A percentile compares a stretch with the other conserved stretches of the same genome.
Evolutionary conservation across 2,797 vertebrate species (phyloP).

Genomic region (Morelia viridis): DNA sequence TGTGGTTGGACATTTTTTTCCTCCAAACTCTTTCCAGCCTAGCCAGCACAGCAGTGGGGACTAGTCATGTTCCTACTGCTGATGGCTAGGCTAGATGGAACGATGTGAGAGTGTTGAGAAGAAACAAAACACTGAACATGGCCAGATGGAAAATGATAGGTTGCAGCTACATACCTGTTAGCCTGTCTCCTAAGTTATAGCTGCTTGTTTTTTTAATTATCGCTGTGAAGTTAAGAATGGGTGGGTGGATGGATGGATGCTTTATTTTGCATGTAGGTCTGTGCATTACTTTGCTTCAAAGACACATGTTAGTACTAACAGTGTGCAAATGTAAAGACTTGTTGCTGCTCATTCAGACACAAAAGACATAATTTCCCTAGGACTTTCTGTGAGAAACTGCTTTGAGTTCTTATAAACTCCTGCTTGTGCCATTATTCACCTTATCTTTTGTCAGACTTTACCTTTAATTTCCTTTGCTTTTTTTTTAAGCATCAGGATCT

Average conservation of each 20-base stretch:
- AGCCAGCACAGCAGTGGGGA: background rate
- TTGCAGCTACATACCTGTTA: background rate
- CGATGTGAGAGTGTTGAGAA: background rate
- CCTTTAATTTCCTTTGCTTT: background rate
- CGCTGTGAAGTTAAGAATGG: background rate
- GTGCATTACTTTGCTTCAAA: background rate
- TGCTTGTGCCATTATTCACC: background rate
- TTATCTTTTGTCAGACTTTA: background rate
- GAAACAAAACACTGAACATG: background rate
- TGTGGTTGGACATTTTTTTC: background rate
- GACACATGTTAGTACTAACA: background rate
- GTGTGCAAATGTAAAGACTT: background rate
- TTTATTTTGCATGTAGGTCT: background rate
- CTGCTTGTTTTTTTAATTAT: background rate
- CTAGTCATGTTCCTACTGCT: background rate
- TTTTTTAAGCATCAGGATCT: background rate
- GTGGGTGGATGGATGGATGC: background rate
- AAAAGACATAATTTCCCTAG: background rate
- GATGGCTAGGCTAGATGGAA: background rate
- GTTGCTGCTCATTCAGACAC: background rate
- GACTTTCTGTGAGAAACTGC: background rate
- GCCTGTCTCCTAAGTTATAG: background rate
- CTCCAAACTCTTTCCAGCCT: background rate
- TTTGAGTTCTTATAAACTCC: background rate
- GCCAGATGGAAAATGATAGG: background rate